Percentiles rank a stretch among this genome's conserved stretches.
Conservation (phyloP, 2,888 invertebrate species). For the Muscina levida region DNA sequence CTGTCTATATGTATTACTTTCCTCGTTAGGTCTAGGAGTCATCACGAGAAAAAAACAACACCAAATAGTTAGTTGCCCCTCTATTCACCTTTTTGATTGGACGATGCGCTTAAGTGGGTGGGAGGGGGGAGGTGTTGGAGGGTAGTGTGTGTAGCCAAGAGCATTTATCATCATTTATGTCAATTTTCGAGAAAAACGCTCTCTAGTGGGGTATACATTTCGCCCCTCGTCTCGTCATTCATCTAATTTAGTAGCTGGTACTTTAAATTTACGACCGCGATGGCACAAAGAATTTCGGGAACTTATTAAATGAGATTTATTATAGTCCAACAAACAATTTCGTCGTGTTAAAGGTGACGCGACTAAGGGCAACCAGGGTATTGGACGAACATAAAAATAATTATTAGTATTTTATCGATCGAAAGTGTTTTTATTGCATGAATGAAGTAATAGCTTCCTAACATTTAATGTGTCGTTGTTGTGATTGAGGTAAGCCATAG, state of each 20-base stretch:
- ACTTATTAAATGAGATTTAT: constrained; percentile 54
- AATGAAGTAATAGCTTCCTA: background rate
- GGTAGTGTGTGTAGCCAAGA: constrained; percentile 5
- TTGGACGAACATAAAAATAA: constrained; percentile 36
- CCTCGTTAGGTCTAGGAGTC: constrained; percentile 10
- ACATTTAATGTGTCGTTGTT: background rate
- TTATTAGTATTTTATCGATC: constrained; percentile 27
- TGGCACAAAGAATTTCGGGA: constrained; percentile 40
- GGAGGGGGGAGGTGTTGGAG: background rate
- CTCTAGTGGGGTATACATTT: no score
- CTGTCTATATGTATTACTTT: no score
- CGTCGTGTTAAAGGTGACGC: constrained; percentile 27
- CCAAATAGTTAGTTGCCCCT: constrained; percentile 18
- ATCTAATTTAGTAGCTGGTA: constrained; percentile 50
- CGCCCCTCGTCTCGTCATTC: background rate
- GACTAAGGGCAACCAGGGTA: background rate
- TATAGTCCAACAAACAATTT: constrained; percentile 36
- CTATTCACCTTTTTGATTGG: constrained; percentile 2
- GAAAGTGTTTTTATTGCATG: constrained; percentile 1
- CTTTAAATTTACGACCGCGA: constrained; percentile 53
- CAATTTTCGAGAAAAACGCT: constrained; percentile 36
- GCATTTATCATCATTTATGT: constrained; percentile 48
- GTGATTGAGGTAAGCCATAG: no score
- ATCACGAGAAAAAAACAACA: constrained; percentile 2
- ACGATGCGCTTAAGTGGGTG: no score